Conservation (phyloP, 2,113 vertebrate species). For the Eretmochelys imbricata region DNA sequence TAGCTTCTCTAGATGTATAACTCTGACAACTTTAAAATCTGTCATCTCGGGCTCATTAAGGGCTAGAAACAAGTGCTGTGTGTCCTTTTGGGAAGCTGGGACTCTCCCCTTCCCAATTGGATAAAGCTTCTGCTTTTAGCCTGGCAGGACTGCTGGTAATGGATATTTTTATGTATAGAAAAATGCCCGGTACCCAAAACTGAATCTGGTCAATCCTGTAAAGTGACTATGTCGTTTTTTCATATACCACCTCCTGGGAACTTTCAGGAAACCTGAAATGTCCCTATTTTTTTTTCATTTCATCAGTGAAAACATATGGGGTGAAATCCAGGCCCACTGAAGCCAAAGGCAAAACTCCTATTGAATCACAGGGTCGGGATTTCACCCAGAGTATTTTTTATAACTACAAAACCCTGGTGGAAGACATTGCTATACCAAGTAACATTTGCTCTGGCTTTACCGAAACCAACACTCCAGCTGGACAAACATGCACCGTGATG, state of each 20-base stretch:
- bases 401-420: neutral
- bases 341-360: neutral
- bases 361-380: neutral
- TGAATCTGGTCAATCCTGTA: neutral
- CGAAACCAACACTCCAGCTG: neutral
- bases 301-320: neutral
- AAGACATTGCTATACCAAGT: neutral
- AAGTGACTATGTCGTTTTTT: neutral
- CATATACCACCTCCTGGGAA: neutral
- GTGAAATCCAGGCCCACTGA: neutral
- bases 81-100: neutral
- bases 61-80: neutral
- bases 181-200: accelerated
- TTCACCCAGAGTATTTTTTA: neutral
- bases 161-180: neutral
- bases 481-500: neutral
- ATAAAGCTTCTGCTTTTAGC: neutral
- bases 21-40: neutral
- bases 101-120: neutral
- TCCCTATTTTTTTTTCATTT: neutral
- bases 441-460: neutral
- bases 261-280: neutral
- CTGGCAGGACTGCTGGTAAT: neutral
- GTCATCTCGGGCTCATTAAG: neutral
- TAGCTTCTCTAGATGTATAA: neutral